Evolutionary conservation across 2,888 invertebrate genomes (phyloP).

Genomic region (Andrena haemorrhoa): DNA sequence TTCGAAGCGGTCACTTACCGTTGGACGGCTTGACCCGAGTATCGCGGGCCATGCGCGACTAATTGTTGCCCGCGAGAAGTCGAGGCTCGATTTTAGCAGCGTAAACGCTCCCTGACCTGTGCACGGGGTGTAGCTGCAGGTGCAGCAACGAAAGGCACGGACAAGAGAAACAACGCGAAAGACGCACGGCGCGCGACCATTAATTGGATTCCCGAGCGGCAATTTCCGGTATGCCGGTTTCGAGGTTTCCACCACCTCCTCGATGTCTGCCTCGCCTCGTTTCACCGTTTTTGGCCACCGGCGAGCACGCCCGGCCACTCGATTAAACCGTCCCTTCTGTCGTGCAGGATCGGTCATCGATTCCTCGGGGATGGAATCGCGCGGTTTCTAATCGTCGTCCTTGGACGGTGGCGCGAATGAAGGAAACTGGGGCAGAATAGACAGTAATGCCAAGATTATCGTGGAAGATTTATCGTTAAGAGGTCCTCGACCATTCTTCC

Average conservation of each 20-base stretch:
- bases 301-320: slow-evolving; percentile 62
- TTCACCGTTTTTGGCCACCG: slow-evolving; percentile 1
- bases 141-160: background rate
- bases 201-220: slow-evolving; percentile 78
- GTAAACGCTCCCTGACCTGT: no score
- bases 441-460: background rate
- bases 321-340: slow-evolving; percentile 73
- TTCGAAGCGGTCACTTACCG: slow-evolving; percentile 11
- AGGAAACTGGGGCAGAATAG: background rate
- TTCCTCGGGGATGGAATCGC: slow-evolving; percentile 13
- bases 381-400: no score
- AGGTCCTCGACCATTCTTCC: background rate
- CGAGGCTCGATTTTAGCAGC: no score
- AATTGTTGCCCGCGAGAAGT: no score
- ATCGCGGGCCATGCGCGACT: background rate
- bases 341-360: slow-evolving; percentile 61
- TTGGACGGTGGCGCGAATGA: no score
- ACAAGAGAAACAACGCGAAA: slow-evolving; percentile 47
- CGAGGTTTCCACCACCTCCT: slow-evolving; percentile 13
- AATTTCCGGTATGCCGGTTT: slow-evolving; percentile 69
- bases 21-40: background rate
- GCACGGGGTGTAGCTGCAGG: no score
- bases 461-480: background rate
- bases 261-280: slow-evolving; percentile 49
- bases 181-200: slow-evolving; percentile 67